Conservation (phyloP, 2,113 vertebrate species). For the Tetraodon nigroviridis region DNA sequence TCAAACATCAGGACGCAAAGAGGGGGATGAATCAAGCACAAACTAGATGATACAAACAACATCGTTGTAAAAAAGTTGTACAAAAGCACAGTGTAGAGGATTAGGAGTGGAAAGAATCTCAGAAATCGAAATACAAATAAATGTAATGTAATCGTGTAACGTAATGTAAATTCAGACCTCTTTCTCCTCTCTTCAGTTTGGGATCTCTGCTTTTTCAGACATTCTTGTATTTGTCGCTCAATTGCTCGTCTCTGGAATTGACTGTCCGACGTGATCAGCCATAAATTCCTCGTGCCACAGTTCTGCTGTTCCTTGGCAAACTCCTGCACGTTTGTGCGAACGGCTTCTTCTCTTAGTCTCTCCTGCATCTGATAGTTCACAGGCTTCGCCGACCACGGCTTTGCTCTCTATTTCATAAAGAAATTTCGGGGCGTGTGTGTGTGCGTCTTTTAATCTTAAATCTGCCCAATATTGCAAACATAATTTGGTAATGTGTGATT, state of each 20-base stretch:
- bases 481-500: too few species aligned
- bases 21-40: background rate
- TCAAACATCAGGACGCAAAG: background rate
- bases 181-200: constrained; percentile 70
- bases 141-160: background rate
- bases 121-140: background rate
- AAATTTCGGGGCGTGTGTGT: too few species aligned
- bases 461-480: too few species aligned
- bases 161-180: constrained; percentile 72
- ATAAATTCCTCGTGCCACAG: constrained; percentile 41
- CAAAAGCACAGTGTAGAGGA: too few species aligned
- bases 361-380: constrained; percentile 46
- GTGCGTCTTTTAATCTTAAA: too few species aligned
- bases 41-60: too few species aligned
- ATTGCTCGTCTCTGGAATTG: constrained; percentile 53
- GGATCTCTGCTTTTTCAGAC: constrained; percentile 64
- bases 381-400: constrained; percentile 33
- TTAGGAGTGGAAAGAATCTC: too few species aligned
- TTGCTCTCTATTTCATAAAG: constrained; percentile 67
- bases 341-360: constrained; percentile 48
- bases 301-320: constrained; percentile 53
- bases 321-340: constrained; percentile 46
- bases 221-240: constrained; percentile 53
- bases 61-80: too few species aligned
- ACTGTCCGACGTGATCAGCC: constrained; percentile 64